phyloP scores from a whole-genome alignment of 1,140 invertebrate species.

The Zaprionus inermis region DNA sequence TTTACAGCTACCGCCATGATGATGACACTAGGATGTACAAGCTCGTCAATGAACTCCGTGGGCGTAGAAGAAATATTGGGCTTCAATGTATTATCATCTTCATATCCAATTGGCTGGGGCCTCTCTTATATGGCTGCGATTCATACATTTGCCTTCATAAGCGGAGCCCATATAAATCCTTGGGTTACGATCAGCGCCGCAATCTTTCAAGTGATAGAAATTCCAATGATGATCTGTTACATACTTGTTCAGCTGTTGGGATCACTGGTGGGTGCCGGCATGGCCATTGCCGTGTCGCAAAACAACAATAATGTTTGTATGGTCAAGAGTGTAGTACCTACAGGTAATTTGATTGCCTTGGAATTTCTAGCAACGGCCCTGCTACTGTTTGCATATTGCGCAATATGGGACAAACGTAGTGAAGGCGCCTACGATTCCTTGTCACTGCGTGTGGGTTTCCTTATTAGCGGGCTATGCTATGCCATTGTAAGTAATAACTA shows the following conservation, averaged over 20 bases:
- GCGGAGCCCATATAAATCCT: conserved; percentile 40
- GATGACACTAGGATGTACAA: conserved; percentile 19
- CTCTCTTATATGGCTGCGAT: conserved; percentile 14
- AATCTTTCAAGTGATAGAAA: conserved; percentile 21
- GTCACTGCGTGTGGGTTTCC: conserved; percentile 27
- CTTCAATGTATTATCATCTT: no score
- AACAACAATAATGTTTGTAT: background rate
- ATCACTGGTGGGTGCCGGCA: background rate
- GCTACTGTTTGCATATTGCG: conserved; percentile 28
- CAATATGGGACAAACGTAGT: conserved; percentile 34
- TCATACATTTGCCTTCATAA: conserved; percentile 24
- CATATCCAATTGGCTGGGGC: conserved; percentile 16
- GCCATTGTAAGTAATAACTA: conserved; percentile 14
- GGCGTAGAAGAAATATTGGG: no score
- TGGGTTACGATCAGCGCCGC: conserved; percentile 21
- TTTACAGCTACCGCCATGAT: conserved; percentile 28
- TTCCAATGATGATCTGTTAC: conserved; percentile 26
- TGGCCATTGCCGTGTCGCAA: background rate
- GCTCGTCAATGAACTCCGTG: background rate
- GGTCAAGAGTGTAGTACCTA: background rate
- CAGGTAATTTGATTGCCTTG: background rate
- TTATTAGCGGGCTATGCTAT: background rate
- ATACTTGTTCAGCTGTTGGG: conserved; percentile 23
- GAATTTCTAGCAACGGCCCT: background rate
- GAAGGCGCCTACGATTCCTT: conserved; percentile 8